These are phyloP conservation scores for Drosophila paracracens DNA, from an alignment of 2,888 invertebrate species.

Conservation along the genomic window DNA sequence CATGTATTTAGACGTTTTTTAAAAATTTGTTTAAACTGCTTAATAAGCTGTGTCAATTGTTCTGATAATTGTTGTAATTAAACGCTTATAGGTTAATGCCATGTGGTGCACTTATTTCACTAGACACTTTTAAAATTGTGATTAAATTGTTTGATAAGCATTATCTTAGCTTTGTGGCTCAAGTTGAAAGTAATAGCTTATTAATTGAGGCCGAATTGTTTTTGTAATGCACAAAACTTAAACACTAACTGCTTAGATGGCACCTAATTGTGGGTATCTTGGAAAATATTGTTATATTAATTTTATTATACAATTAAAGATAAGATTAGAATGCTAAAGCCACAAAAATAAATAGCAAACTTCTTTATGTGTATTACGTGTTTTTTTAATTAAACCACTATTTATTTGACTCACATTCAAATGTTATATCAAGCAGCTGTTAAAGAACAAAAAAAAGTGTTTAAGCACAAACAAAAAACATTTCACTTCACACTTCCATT, in stretches of 20 bases:
- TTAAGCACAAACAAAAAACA: neutral
- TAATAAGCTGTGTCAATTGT: slow-evolving; percentile 14
- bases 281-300: neutral
- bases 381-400: neutral
- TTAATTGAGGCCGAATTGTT: neutral
- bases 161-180: neutral
- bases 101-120: neutral
- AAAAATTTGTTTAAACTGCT: slow-evolving; percentile 8
- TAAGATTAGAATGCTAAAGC: slow-evolving; percentile 17
- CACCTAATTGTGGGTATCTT: slow-evolving; percentile 7
- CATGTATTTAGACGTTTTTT: neutral
- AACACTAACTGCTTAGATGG: neutral
- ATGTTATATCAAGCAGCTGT: slow-evolving; percentile 14
- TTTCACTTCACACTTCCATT: slow-evolving; percentile 1
- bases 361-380: slow-evolving; percentile 9
- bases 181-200: too few relatives aligned
- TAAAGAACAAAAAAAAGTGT: neutral
- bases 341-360: neutral
- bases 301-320: slow-evolving; percentile 3
- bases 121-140: neutral
- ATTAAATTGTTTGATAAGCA: slow-evolving; percentile 25
- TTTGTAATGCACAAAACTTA: neutral
- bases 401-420: neutral
- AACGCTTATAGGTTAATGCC: neutral
- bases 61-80: neutral